Evolutionary conservation across 2,113 vertebrate species (phyloP).

Genomic region (Ophiodon elongatus): DNA sequence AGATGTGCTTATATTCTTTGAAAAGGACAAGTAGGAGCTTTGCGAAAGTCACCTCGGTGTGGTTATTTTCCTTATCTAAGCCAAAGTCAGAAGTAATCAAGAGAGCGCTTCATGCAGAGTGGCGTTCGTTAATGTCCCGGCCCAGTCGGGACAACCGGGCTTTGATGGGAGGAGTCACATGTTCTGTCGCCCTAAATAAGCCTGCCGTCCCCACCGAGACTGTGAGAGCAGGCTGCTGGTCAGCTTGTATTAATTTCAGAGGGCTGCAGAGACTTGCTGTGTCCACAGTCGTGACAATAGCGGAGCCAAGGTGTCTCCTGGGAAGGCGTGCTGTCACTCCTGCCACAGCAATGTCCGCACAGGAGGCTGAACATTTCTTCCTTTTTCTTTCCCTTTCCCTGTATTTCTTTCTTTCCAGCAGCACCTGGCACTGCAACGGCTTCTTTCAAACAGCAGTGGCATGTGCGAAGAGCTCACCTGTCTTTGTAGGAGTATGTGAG

Average conservation of each 20-base stretch:
- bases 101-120: conserved; percentile 40
- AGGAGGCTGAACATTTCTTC: conserved; percentile 28
- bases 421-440: conserved; percentile 18
- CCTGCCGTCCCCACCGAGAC: conserved; percentile 29
- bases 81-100: conserved; percentile 48
- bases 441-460: conserved; percentile 46
- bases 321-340: conserved; percentile 60
- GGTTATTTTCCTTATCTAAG: conserved; percentile 20
- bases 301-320: conserved; percentile 64
- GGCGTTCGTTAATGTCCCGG: conserved; percentile 49
- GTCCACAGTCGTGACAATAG: conserved; percentile 63
- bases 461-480: conserved; percentile 55
- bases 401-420: conserved; percentile 36
- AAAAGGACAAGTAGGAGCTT: not conserved
- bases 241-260: conserved; percentile 69
- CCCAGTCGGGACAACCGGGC: conserved; percentile 24
- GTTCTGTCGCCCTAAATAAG: conserved; percentile 64
- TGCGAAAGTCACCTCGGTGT: conserved; percentile 65
- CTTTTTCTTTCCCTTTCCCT: conserved; percentile 10
- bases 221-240: conserved; percentile 55
- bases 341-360: conserved; percentile 56
- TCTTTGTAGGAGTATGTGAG: conserved; percentile 33
- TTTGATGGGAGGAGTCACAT: conserved; percentile 57
- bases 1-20: not conserved
- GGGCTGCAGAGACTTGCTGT: conserved; percentile 39